phyloP scores from a whole-genome alignment of 2,888 invertebrate genomes.

The Drosophila fulvimacula region DNA sequence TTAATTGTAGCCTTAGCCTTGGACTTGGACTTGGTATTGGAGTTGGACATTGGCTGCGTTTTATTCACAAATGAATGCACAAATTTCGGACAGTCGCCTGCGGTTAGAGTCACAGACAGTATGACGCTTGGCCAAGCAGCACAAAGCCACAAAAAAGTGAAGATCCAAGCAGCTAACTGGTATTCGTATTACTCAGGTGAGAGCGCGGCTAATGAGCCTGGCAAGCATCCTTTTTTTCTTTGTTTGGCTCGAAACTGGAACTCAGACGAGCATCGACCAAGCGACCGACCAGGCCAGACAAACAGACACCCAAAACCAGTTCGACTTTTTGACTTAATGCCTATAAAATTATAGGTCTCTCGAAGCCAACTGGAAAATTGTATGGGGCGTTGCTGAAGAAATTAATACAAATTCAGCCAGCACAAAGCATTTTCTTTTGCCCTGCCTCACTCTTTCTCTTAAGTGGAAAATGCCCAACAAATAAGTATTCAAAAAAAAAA shows the following conservation, averaged over 20 bases:
- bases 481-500: conserved; percentile 26
- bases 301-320: conserved; percentile 67
- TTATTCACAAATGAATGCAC: conserved; percentile 79
- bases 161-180: conserved; percentile 51
- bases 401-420: conserved; percentile 65
- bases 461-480: conserved; percentile 61
- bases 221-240: conserved; percentile 57
- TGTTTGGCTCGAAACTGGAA: conserved; percentile 16
- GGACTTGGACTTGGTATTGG: conserved; percentile 31
- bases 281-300: conserved; percentile 37
- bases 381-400: conserved; percentile 72
- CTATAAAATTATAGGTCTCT: conserved; percentile 75
- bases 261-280: neutral
- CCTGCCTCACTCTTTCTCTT: conserved; percentile 2
- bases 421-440: conserved; percentile 68
- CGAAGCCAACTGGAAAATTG: conserved; percentile 67
- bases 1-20: conserved; percentile 78
- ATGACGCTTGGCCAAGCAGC: conserved; percentile 68
- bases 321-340: conserved; percentile 68
- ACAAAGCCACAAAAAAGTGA: conserved; percentile 35
- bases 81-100: conserved; percentile 68
- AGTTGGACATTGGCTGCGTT: conserved; percentile 26
- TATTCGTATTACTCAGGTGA: conserved; percentile 59
- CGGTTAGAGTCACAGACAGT: conserved; percentile 76
- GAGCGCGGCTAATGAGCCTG: conserved; percentile 67